These are phyloP conservation scores for Micropoecilia bifurca DNA, from an alignment of 2,797 vertebrate genomes.

Conservation along the genomic window DNA sequence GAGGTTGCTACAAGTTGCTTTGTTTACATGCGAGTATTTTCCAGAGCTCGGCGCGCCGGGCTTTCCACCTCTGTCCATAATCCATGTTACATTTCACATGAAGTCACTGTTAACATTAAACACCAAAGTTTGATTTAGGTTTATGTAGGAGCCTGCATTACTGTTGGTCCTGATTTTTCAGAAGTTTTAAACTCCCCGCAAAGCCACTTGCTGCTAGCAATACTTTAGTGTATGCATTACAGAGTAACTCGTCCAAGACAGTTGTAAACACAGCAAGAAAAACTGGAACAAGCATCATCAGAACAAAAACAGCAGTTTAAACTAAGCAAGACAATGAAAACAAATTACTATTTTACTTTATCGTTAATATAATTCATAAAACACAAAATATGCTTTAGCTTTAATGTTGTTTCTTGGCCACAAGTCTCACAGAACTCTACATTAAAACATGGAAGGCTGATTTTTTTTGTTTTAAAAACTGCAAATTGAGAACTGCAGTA, in stretches of 20 bases:
- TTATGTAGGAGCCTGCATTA: constrained; percentile 20
- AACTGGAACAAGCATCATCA: neutral
- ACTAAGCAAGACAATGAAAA: neutral
- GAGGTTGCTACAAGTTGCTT: neutral
- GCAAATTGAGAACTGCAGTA: neutral
- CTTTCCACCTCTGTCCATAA: constrained; percentile 4
- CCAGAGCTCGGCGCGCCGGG: neutral
- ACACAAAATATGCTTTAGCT: neutral
- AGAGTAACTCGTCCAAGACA: neutral
- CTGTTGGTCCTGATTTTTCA: constrained; percentile 37
- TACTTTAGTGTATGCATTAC: neutral
- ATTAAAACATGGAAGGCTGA: neutral
- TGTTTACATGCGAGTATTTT: neutral
- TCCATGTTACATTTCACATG: constrained; percentile 15
- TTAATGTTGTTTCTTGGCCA: neutral
- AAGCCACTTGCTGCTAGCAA: neutral
- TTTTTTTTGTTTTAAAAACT: neutral
- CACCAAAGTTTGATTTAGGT: constrained; percentile 21
- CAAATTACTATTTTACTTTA: neutral
- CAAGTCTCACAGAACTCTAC: neutral
- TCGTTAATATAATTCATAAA: neutral
- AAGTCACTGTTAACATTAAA: constrained; percentile 9
- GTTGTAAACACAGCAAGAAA: neutral
- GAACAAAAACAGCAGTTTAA: neutral
- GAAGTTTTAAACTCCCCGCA: constrained; percentile 19